Base-by-base conservation (phyloP, 2,888 invertebrate genomes). In the Chrysopilus asiliformis region DNA sequence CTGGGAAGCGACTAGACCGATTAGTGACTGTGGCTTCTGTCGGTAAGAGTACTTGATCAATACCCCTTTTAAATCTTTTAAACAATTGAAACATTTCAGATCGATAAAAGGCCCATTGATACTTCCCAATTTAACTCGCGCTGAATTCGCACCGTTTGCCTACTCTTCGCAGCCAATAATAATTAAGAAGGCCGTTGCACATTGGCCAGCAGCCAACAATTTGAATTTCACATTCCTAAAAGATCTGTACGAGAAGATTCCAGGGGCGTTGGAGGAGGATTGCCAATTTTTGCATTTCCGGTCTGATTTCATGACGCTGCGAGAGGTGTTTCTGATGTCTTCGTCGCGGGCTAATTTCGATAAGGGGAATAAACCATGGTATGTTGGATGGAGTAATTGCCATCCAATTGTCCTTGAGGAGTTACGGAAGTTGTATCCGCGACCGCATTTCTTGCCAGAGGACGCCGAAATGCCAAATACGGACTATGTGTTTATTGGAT, bases 321-420 rank as follows among this genome's bases (percentile, higher is more conserved):
- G 70, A 41, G 81, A 89, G 55, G 84, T 86, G 9, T 80, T 90
- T 53, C 66, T 68, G 41, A 84, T 85, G 83, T 70, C 76, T 5
- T 61, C 70, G 30, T 68, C 68, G 34, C 70, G 83, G 52, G 74
- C 76, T 4, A 55, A 54, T 31, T 47, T 56, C 4, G 64, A 57
- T 18, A 73, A 77, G 60, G 64, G 68, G 24, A 66, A 66, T 10
- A 68, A 77, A 49, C 76, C 85, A 2, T 90, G 89, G 89, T 90
- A 90, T 66, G 79, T 90, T 30, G 90, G 90, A 47, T 89, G 89
- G 87, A 83, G 84, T 39, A 90, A 90, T 57, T 91, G 90, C 53
- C 82, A 91, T 66, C 76, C 79, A n/a, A 72, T 74, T 32, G 74
- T 90, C 24, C 63, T 84, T 44, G 66, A 72, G 10, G 71, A 74